Evolutionary conservation across 2,888 invertebrate genomes (phyloP).

Genomic region (Sarcophaga carnaria): DNA sequence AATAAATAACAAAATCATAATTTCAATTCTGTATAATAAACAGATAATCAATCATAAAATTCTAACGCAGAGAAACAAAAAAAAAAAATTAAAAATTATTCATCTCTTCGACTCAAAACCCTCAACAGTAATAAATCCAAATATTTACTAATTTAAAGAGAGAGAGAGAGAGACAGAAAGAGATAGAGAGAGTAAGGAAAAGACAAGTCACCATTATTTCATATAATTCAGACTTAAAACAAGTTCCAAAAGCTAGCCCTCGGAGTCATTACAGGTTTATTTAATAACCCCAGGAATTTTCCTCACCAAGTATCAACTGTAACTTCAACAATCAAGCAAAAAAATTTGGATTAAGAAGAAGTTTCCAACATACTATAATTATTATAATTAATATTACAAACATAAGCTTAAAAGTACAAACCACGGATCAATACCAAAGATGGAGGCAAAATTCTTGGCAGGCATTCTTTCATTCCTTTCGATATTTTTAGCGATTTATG

Average conservation of each 20-base stretch:
- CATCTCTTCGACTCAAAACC: conserved; percentile 44
- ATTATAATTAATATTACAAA: conserved; percentile 70
- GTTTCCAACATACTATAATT: conserved; percentile 59
- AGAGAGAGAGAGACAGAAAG: conserved; percentile 67
- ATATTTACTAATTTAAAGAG: conserved; percentile 47
- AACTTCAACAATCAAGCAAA: conserved; percentile 59
- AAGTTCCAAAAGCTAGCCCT: conserved; percentile 64
- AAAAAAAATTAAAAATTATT: neutral
- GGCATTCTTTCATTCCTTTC: conserved; percentile 81
- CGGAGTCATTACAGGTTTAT: conserved; percentile 55
- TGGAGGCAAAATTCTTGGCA: conserved; percentile 81
- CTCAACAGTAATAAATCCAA: neutral
- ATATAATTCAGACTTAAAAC: conserved; percentile 37
- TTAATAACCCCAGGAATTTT: conserved; percentile 50
- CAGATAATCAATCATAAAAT: conserved; percentile 52
- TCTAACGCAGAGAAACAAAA: conserved; percentile 30
- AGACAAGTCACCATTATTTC: conserved; percentile 32
- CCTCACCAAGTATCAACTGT: conserved; percentile 61
- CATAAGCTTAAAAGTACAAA: conserved; percentile 74
- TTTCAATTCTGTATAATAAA: conserved; percentile 51
- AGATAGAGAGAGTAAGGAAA: conserved; percentile 68
- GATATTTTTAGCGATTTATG: conserved; percentile 81
- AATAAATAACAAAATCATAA: conserved; percentile 61
- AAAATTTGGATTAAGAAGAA: conserved; percentile 60
- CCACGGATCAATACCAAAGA: conserved; percentile 81